Conservation (phyloP, 2,888 invertebrate species). For the Schizotus pectinicornis region DNA sequence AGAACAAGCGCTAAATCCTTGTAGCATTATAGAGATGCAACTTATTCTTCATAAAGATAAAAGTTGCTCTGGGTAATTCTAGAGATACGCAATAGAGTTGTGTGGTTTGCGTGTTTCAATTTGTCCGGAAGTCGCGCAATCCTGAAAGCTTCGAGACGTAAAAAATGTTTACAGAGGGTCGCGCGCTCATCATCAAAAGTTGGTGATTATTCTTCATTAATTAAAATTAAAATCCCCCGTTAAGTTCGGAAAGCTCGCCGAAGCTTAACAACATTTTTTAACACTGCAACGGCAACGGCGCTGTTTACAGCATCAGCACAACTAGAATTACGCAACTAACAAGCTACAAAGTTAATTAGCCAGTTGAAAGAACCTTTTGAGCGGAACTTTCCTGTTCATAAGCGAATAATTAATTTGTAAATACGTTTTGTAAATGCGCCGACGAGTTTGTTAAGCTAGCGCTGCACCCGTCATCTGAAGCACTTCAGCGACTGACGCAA, state of each 20-base stretch:
- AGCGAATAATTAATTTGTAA: slow-evolving; percentile 33
- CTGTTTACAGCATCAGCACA: slow-evolving; percentile 12
- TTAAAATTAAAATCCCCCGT: slow-evolving; percentile 27
- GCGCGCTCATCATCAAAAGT: slow-evolving; percentile 1
- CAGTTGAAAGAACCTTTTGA: slow-evolving; percentile 35
- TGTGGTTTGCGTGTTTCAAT: no score
- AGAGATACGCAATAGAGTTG: no score
- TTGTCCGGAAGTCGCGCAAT: no score
- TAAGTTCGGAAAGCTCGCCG: slow-evolving; percentile 27
- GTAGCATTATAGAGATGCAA: no score
- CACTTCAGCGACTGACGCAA: no score
- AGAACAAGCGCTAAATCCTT: no score
- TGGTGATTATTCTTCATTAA: slow-evolving; percentile 35
- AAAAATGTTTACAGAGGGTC: not conserved
- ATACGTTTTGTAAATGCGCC: slow-evolving; percentile 20
- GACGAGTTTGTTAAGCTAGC: slow-evolving; percentile 6
- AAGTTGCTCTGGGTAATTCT: no score
- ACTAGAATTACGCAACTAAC: slow-evolving; percentile 37
- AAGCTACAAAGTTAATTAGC: slow-evolving; percentile 37
- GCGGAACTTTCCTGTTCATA: slow-evolving; percentile 30
- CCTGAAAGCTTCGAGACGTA: no score
- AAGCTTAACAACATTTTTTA: slow-evolving; percentile 34
- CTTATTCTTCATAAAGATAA: no score
- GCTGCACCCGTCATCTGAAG: no score
- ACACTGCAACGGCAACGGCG: slow-evolving; percentile 1